Conservation (phyloP, 2,888 invertebrate genomes). For the Zaprionus obscuricornis region DNA sequence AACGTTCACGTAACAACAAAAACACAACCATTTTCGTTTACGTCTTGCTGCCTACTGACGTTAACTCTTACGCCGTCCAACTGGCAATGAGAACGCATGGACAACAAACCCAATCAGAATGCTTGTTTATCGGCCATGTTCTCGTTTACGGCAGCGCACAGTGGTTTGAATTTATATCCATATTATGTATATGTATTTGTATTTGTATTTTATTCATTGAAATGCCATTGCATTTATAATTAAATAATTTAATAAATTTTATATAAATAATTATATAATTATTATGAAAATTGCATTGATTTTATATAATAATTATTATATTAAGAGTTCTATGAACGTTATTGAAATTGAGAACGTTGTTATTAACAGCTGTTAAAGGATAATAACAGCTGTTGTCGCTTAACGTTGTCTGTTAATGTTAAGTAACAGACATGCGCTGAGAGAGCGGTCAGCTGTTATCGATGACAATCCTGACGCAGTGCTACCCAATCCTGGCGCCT, state of each 20-base stretch:
- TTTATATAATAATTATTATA: too few relatives aligned
- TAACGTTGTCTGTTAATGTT: conserved; percentile 17
- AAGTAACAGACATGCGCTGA: conserved; percentile 25
- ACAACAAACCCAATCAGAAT: conserved; percentile 57
- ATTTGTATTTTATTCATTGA: neutral
- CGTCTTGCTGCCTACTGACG: conserved; percentile 76
- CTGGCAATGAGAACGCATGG: conserved; percentile 60
- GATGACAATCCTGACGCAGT: conserved; percentile 26
- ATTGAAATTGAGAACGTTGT: conserved; percentile 24
- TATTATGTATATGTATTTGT: neutral
- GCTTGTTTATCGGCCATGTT: conserved; percentile 56
- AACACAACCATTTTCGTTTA: conserved; percentile 81
- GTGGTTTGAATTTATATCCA: conserved; percentile 16
- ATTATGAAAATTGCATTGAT: too few relatives aligned
- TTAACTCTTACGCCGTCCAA: conserved; percentile 57
- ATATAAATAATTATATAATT: neutral
- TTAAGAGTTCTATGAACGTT: neutral
- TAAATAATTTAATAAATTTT: neutral
- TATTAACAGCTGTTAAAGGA: conserved; percentile 45
- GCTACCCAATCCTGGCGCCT: conserved; percentile 39
- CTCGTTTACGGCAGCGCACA: conserved; percentile 49
- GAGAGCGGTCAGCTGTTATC: neutral
- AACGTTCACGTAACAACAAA: conserved; percentile 76
- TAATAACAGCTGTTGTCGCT: conserved; percentile 24
- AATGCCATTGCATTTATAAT: neutral